These are phyloP conservation scores for Scaptomyza montana DNA, from an alignment of 1,140 invertebrate genomes.

Conservation along the genomic window DNA sequence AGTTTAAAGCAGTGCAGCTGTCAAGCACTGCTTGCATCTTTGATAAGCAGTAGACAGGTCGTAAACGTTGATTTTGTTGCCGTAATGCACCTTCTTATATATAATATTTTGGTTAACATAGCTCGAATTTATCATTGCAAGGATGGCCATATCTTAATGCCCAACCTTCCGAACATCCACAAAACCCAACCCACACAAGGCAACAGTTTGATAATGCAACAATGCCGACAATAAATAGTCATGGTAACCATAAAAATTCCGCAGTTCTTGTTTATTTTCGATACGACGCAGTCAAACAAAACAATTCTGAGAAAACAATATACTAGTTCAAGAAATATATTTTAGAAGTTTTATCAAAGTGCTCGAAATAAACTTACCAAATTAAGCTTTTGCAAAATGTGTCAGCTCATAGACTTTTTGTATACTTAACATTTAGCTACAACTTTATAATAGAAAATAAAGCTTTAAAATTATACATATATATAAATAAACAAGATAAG, in stretches of 20 bases:
- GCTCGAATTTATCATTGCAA: neutral
- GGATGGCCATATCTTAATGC: neutral
- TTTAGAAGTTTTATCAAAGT: constrained; percentile 8
- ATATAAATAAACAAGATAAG: constrained; percentile 38
- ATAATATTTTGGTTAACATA: neutral
- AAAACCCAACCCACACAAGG: constrained; percentile 41
- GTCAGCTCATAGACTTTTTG: constrained; percentile 52
- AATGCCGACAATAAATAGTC: constrained; percentile 66
- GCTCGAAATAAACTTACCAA: neutral
- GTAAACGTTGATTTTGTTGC: too few relatives aligned
- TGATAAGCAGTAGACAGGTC: too few relatives aligned
- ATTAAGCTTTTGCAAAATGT: constrained; percentile 48
- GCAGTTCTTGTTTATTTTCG: constrained; percentile 78
- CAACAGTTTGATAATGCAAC: constrained; percentile 70
- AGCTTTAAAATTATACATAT: constrained; percentile 24
- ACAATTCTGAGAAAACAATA: constrained; percentile 27
- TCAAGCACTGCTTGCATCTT: too few relatives aligned
- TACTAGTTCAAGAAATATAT: neutral
- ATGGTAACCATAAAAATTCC: constrained; percentile 71
- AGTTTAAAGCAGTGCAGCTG: too few relatives aligned
- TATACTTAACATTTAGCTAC: constrained; percentile 49
- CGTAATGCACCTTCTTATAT: neutral
- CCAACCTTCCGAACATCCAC: neutral
- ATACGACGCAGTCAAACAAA: constrained; percentile 59
- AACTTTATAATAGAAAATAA: constrained; percentile 27